phyloP scores from a whole-genome alignment of 2,113 vertebrate species.

The Mugil cephalus region DNA sequence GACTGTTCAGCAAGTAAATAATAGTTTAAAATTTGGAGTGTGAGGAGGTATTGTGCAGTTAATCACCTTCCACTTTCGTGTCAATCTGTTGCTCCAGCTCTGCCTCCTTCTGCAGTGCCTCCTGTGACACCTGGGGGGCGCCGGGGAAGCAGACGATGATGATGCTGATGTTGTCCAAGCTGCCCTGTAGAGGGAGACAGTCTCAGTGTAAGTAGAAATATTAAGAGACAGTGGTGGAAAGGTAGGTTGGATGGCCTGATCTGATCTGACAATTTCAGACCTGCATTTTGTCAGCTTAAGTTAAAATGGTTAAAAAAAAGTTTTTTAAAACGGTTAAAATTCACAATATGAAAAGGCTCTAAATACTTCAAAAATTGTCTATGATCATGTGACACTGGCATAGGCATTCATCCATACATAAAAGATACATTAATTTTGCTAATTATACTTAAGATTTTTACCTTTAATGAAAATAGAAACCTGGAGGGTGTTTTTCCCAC shows the following conservation, averaged over 20 bases:
- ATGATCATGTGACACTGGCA: background rate
- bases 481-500: background rate
- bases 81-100: conserved; percentile 81
- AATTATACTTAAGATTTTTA: no score
- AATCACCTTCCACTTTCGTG: conserved; percentile 83
- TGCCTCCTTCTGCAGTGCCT: conserved; percentile 82
- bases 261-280: no score
- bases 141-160: conserved; percentile 86
- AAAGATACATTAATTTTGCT: background rate
- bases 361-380: no score
- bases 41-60: background rate
- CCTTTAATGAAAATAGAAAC: no score
- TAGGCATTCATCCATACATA: background rate
- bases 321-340: no score
- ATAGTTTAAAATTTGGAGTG: background rate
- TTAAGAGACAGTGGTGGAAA: background rate
- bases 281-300: no score
- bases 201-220: background rate
- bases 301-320: no score
- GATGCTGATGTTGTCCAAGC: conserved; percentile 89
- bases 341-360: no score
- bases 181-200: conserved; percentile 82
- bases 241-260: no score
- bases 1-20: background rate
- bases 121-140: conserved; percentile 82